Conservation (phyloP, 2,888 invertebrate genomes). For the Dynastes hyllus region DNA sequence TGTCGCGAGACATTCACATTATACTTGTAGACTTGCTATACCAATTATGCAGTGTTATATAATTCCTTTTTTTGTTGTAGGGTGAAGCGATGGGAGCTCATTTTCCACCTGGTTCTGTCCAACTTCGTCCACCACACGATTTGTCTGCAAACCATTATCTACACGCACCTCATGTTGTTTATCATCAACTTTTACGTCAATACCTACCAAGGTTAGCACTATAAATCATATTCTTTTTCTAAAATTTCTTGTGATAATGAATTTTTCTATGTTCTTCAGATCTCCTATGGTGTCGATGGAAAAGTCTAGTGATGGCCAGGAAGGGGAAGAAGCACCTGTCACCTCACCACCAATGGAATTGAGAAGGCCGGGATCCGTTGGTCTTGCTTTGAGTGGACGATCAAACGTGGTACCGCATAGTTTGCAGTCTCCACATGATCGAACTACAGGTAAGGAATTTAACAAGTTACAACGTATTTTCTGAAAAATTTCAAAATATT, state of each 20-base stretch:
- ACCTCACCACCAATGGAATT: slow-evolving; percentile 81
- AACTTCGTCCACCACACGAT: slow-evolving; percentile 67
- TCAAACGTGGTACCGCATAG: slow-evolving; percentile 79
- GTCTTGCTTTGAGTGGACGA: slow-evolving; percentile 70
- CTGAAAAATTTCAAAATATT: neutral
- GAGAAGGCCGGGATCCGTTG: slow-evolving; percentile 75
- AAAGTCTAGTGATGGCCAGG: slow-evolving; percentile 74
- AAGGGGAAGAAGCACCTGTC: slow-evolving; percentile 71
- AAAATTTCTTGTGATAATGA: neutral
- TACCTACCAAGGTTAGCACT: slow-evolving; percentile 50
- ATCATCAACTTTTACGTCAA: slow-evolving; percentile 74
- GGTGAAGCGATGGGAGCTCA: slow-evolving; percentile 74
- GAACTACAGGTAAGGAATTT: slow-evolving; percentile 74
- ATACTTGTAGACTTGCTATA: no score
- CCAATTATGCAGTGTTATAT: neutral
- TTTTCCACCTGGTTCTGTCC: slow-evolving; percentile 70
- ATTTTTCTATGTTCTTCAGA: slow-evolving; percentile 56
- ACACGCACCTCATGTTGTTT: slow-evolving; percentile 71
- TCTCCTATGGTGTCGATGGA: slow-evolving; percentile 77
- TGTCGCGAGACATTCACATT: no score
- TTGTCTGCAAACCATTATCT: slow-evolving; percentile 73
- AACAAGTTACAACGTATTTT: neutral
- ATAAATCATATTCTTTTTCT: neutral
- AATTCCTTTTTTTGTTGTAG: slow-evolving; percentile 67
- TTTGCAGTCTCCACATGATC: slow-evolving; percentile 81